Conservation (phyloP, 2,888 invertebrate genomes). For the Corythucha ciliata region DNA sequence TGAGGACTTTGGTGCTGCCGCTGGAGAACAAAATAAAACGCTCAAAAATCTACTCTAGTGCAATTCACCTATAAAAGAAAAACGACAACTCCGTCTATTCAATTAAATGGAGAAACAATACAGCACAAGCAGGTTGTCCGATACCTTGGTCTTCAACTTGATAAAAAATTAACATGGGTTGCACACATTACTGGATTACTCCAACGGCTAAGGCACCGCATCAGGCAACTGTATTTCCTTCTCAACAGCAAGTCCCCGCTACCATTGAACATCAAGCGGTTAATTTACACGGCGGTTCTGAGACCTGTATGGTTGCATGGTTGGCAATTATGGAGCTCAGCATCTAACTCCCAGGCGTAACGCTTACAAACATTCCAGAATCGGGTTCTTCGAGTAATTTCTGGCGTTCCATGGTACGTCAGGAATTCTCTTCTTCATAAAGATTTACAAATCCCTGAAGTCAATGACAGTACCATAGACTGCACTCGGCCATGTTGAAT, state of each 20-base stretch:
- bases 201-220: background rate
- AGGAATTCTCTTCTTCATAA: background rate
- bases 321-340: background rate
- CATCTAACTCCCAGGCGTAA: background rate
- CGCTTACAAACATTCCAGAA: background rate
- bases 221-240: background rate
- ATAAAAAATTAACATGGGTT: background rate
- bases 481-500: too few species aligned
- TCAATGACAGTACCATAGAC: too few species aligned
- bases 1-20: too few species aligned
- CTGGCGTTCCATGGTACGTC: background rate
- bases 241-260: background rate
- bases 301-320: background rate
- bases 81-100: background rate
- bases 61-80: constrained; percentile 7
- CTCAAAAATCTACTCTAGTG: background rate
- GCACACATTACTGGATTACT: background rate
- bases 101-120: background rate
- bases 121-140: background rate
- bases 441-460: constrained; percentile 1
- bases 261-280: background rate
- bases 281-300: background rate
- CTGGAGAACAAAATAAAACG: too few species aligned
- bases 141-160: background rate
- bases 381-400: background rate